Evolutionary conservation across 2,888 invertebrate species (phyloP).

Genomic region (Eupelmus urozonus): DNA sequence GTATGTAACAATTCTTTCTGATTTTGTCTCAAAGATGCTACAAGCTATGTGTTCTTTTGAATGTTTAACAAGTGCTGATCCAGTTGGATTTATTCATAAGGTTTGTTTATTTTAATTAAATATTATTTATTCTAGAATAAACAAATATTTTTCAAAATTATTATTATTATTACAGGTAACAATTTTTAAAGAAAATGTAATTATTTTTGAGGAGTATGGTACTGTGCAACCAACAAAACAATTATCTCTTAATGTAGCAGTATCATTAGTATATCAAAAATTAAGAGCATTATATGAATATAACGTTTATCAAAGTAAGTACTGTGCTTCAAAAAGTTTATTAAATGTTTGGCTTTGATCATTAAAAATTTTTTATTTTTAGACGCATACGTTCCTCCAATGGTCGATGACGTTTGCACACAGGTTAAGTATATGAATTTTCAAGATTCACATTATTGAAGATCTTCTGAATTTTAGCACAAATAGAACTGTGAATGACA

Average conservation of each 20-base stretch:
- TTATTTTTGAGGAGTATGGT: slow-evolving; percentile 66
- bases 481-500: not conserved
- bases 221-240: slow-evolving; percentile 62
- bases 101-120: slow-evolving; percentile 61
- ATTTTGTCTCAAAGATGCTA: slow-evolving; percentile 64
- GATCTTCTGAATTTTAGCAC: not conserved
- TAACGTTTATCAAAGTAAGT: slow-evolving; percentile 46
- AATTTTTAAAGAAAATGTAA: slow-evolving; percentile 60
- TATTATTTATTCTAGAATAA: not conserved
- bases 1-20: slow-evolving; percentile 62
- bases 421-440: slow-evolving; percentile 51
- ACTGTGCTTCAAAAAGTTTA: not conserved
- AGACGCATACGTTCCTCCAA: slow-evolving; percentile 28
- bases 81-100: slow-evolving; percentile 65
- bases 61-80: slow-evolving; percentile 59
- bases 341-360: not conserved
- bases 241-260: slow-evolving; percentile 64
- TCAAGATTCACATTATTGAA: slow-evolving; percentile 11
- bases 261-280: slow-evolving; percentile 64
- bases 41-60: slow-evolving; percentile 67
- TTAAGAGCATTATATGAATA: slow-evolving; percentile 51
- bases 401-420: slow-evolving; percentile 26
- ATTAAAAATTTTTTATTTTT: slow-evolving; percentile 19
- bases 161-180: slow-evolving; percentile 64
- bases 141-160: slow-evolving; percentile 29